phyloP scores from a whole-genome alignment of 2,797 vertebrate genomes.

The Tarsius wallacei region DNA sequence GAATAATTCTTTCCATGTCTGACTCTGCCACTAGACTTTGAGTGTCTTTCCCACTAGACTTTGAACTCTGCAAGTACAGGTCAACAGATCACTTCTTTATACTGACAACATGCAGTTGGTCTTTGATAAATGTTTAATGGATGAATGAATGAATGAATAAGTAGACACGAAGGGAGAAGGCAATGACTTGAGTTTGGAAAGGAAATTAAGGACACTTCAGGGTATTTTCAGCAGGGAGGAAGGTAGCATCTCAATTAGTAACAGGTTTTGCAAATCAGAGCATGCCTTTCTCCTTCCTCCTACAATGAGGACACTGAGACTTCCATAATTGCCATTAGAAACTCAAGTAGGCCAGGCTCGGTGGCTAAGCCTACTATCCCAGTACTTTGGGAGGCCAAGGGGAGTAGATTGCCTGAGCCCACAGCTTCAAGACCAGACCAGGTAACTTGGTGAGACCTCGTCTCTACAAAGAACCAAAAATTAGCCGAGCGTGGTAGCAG shows the following conservation, averaged over 20 bases:
- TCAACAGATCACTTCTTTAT: not conserved
- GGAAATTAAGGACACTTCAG: not conserved
- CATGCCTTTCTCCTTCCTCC: not conserved
- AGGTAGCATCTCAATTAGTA: constrained; percentile 4
- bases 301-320: not conserved
- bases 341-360: not conserved
- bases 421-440: too few species aligned
- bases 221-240: not conserved
- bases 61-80: not conserved
- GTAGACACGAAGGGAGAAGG: not conserved
- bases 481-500: too few species aligned
- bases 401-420: too few species aligned
- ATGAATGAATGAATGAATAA: not conserved
- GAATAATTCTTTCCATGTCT: not conserved
- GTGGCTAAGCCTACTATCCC: too few species aligned
- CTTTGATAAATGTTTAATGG: constrained; percentile 31
- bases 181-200: not conserved
- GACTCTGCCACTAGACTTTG: not conserved
- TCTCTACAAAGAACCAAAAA: too few species aligned
- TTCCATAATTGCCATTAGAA: constrained; percentile 6
- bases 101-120: not conserved
- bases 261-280: constrained; percentile 26
- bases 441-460: too few species aligned
- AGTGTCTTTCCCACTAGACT: not conserved
- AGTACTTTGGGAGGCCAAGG: too few species aligned